phyloP scores from a whole-genome alignment of 2,113 vertebrate species.

The Tamias sibiricus region DNA sequence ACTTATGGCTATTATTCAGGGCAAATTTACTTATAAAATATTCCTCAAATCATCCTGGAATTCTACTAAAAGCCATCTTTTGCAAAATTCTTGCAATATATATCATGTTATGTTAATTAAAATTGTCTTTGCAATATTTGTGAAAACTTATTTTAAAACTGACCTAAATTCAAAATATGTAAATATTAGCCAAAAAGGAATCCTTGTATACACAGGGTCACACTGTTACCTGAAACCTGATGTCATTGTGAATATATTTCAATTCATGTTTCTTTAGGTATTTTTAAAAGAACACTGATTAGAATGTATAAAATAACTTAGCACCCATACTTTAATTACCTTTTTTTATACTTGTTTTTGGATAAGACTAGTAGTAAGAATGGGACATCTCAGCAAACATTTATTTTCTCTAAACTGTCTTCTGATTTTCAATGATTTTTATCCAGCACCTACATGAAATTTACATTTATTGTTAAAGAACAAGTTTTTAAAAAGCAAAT shows the following conservation, averaged over 20 bases:
- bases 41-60: neutral
- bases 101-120: neutral
- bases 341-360: neutral
- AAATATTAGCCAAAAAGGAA: neutral
- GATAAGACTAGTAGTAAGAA: constrained; percentile 12
- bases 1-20: neutral
- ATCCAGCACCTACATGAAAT: constrained; percentile 27
- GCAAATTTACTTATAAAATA: constrained; percentile 17
- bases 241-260: neutral
- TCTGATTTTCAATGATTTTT: constrained; percentile 33
- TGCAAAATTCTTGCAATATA: constrained; percentile 1
- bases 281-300: neutral
- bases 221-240: neutral
- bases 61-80: neutral
- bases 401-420: constrained; percentile 1
- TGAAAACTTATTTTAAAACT: constrained; percentile 13
- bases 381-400: neutral
- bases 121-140: neutral
- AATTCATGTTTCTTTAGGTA: neutral
- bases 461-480: constrained; percentile 12
- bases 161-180: neutral
- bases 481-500: constrained; percentile 55
- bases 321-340: neutral
- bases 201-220: neutral
- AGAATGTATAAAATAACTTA: neutral